Conservation (phyloP, 2,113 vertebrate species). For the Carassius gibelio region DNA sequence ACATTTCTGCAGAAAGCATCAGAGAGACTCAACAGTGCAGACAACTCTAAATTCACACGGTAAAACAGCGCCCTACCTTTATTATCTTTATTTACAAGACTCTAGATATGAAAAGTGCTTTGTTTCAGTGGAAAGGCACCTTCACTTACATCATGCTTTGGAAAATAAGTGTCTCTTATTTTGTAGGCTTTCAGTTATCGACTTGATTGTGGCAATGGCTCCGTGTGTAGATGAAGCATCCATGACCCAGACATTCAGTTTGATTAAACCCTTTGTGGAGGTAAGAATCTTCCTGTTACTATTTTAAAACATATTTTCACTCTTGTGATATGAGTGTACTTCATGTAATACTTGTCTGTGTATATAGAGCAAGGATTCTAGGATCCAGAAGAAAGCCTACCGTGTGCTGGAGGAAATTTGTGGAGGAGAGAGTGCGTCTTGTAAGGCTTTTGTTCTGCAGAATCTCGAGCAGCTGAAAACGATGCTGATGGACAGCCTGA, state of each 20-base stretch:
- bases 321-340: background rate
- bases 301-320: background rate
- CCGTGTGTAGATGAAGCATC: slow-evolving; percentile 83
- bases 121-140: background rate
- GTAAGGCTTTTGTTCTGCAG: slow-evolving; percentile 78
- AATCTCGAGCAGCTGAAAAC: slow-evolving; percentile 86
- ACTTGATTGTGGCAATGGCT: slow-evolving; percentile 89
- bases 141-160: background rate
- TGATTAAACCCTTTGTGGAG: slow-evolving; percentile 87
- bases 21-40: slow-evolving; percentile 78
- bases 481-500: slow-evolving; percentile 82
- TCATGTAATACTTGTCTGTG: background rate
- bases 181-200: slow-evolving; percentile 87
- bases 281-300: slow-evolving; percentile 66
- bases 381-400: slow-evolving; percentile 96
- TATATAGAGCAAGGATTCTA: slow-evolving; percentile 82
- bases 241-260: slow-evolving; percentile 81
- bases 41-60: slow-evolving; percentile 84
- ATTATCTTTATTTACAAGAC: background rate
- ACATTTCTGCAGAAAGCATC: slow-evolving; percentile 90
- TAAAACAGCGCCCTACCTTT: slow-evolving; percentile 60
- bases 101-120: background rate
- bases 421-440: slow-evolving; percentile 77
- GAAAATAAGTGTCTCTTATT: background rate
- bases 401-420: slow-evolving; percentile 94